A percentile compares a stretch with the other conserved stretches of the same genome.
phyloP scores from a whole-genome alignment of 2,888 invertebrate species.

The Acronicta alni region DNA sequence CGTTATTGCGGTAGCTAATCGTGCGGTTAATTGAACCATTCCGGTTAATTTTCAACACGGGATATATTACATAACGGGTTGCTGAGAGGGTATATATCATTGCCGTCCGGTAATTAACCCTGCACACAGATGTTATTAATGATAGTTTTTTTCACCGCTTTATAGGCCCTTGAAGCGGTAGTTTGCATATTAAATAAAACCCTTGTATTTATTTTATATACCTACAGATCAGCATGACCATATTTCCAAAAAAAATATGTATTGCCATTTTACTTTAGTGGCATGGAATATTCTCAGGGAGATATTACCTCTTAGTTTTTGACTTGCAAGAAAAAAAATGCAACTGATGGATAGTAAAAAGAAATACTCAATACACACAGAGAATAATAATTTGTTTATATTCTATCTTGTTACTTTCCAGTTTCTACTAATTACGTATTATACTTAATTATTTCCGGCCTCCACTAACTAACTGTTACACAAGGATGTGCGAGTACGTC shows the following conservation, averaged over 20 bases:
- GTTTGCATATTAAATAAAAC: conserved; percentile 42
- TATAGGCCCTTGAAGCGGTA: conserved; percentile 24
- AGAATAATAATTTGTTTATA: not conserved
- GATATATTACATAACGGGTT: conserved; percentile 50
- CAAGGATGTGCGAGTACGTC: conserved; percentile 12
- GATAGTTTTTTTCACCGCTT: conserved; percentile 42
- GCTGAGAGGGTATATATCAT: conserved; percentile 54
- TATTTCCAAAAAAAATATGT: no score
- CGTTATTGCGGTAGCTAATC: conserved; percentile 43
- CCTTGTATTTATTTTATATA: not conserved
- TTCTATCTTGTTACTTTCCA: not conserved
- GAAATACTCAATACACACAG: not conserved
- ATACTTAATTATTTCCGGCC: conserved; percentile 15
- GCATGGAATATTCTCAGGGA: no score
- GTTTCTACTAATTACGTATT: conserved; percentile 1
- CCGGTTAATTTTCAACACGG: conserved; percentile 51
- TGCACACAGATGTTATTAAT: conserved; percentile 49
- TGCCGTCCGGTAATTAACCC: conserved; percentile 44
- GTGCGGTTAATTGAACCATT: conserved; percentile 54
- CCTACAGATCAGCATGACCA: not conserved
- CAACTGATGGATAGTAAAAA: not conserved
- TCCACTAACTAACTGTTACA: conserved; percentile 10
- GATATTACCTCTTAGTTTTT: not conserved
- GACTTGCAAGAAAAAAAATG: not conserved
- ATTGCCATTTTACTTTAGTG: no score